Conservation (phyloP, 1,140 invertebrate genomes). For the Littorina saxatilis region DNA sequence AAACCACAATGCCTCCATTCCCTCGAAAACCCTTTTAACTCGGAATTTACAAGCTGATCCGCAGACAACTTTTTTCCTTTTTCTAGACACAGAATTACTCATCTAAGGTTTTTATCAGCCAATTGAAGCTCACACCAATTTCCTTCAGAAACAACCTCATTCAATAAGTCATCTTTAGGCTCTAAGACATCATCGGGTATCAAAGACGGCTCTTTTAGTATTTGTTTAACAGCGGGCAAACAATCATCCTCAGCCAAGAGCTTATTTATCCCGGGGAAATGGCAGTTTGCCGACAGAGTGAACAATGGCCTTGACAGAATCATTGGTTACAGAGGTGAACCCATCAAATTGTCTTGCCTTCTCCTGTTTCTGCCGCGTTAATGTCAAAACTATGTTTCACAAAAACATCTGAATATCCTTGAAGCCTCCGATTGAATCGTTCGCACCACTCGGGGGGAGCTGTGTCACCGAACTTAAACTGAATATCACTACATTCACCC, state of each 20-base stretch:
- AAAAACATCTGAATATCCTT: too few relatives aligned
- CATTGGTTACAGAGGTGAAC: background rate
- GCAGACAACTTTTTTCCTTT: background rate
- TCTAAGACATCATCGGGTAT: too few relatives aligned
- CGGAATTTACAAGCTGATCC: background rate
- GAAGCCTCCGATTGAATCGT: too few relatives aligned
- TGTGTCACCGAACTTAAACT: too few relatives aligned
- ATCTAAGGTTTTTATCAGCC: slow-evolving; percentile 5
- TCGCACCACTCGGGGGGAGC: too few relatives aligned
- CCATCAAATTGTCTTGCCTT: background rate
- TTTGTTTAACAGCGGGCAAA: background rate
- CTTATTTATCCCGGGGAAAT: background rate
- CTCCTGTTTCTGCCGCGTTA: too few relatives aligned
- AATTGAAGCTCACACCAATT: background rate
- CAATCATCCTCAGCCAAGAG: background rate
- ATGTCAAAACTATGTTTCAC: too few relatives aligned
- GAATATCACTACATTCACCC: too few relatives aligned
- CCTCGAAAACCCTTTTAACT: background rate
- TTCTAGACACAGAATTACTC: background rate
- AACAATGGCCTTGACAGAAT: background rate
- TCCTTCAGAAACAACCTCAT: background rate
- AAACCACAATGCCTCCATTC: background rate
- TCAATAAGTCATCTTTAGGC: background rate
- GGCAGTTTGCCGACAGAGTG: background rate
- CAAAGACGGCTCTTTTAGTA: background rate